Evolutionary conservation across 2,797 vertebrate genomes (phyloP).

Genomic region (Rhinophrynus dorsalis): DNA sequence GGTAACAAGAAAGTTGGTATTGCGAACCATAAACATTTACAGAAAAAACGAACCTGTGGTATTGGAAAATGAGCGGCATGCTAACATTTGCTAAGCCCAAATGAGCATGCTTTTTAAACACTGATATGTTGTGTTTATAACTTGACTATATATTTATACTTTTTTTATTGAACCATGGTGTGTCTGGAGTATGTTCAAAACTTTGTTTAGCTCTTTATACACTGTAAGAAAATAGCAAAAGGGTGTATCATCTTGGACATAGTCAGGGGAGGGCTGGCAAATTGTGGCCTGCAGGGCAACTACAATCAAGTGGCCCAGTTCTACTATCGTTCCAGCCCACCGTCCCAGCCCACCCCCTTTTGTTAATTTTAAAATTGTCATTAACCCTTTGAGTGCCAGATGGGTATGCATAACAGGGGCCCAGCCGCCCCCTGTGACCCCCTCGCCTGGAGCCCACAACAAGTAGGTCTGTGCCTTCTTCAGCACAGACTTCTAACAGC

Average conservation of each 20-base stretch:
- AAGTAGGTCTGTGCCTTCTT: no score
- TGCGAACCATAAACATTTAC: constrained; percentile 22
- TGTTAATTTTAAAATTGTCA: no score
- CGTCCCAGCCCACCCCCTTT: no score
- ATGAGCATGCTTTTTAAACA: constrained; percentile 22
- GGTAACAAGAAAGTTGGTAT: constrained; percentile 10
- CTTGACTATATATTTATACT: constrained; percentile 18
- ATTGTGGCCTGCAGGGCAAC: no score
- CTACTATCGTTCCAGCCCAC: no score
- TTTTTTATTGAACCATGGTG: constrained; percentile 38
- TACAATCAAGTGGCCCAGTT: no score
- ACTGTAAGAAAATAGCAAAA: background rate
- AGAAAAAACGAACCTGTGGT: background rate
- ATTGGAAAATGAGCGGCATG: constrained; percentile 32
- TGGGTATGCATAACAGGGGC: no score
- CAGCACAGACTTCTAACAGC: no score
- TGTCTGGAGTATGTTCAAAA: constrained; percentile 13
- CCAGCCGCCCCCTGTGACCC: no score
- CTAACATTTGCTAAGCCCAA: constrained; percentile 31
- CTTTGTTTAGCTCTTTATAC: constrained; percentile 3
- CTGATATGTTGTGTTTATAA: constrained; percentile 24
- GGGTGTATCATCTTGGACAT: constrained; percentile 9
- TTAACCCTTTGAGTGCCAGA: no score
- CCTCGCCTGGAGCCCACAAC: no score
- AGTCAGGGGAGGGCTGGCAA: background rate